A percentile compares a stretch with the other conserved stretches of the same genome.
Evolutionary conservation across 1,140 invertebrate species (phyloP).

Genomic region (Aphaenogaster rudis): DNA sequence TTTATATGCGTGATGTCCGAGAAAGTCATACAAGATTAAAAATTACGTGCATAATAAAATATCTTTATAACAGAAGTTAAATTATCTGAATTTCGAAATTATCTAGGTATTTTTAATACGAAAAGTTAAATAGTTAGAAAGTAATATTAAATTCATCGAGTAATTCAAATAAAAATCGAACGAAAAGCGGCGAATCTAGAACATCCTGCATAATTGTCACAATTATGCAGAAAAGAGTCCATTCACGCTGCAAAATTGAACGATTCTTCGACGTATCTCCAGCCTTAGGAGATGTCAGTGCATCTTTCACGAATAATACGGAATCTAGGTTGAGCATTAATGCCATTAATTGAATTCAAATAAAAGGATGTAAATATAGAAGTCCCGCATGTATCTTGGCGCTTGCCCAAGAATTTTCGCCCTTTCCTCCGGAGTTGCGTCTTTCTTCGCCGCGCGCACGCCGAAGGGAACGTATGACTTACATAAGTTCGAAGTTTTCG

Average conservation of each 20-base stretch:
- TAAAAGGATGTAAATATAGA: constrained; percentile 4
- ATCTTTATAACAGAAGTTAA: not conserved
- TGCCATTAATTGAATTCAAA: constrained; percentile 35
- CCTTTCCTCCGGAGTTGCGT: constrained; percentile 3
- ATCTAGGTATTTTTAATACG: not conserved
- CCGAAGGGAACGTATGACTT: constrained; percentile 31
- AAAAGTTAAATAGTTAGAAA: not conserved
- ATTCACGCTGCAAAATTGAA: not conserved
- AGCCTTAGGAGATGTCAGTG: not conserved
- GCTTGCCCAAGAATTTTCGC: constrained; percentile 21
- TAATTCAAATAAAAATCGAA: not conserved
- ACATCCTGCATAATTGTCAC: not conserved
- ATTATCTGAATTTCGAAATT: not conserved
- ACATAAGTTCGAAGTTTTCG: constrained; percentile 30
- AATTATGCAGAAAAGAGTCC: not conserved
- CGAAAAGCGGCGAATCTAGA: not conserved
- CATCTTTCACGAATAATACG: not conserved
- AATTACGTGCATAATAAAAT: not conserved
- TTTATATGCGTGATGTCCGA: constrained; percentile 17
- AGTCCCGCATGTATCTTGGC: not conserved
- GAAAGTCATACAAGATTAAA: not conserved
- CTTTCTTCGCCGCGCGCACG: not conserved
- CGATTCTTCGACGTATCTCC: not conserved
- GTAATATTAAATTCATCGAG: not conserved
- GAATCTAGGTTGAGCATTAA: constrained; percentile 4